phyloP scores from a whole-genome alignment of 2,888 invertebrate genomes.

The Scaptomyza cyrtandrae region DNA sequence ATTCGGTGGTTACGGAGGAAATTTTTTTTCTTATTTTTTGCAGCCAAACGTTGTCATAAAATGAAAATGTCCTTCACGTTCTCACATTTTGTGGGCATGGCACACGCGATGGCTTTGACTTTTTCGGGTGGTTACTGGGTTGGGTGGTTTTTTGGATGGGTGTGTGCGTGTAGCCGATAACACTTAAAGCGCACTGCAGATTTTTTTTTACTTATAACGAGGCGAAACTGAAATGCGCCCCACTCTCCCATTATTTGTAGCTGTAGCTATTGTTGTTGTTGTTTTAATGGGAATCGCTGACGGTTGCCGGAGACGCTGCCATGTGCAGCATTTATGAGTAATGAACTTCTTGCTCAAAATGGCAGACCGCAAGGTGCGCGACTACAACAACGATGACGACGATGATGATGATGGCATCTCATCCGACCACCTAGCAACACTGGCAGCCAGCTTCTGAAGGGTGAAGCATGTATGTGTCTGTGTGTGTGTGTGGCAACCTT shows the following conservation, averaged over 20 bases:
- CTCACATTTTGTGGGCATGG: constrained; percentile 65
- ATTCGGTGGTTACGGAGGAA: constrained; percentile 74
- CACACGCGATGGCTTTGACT: constrained; percentile 26
- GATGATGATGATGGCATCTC: constrained; percentile 56
- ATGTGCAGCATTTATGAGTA: constrained; percentile 82
- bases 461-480: constrained; percentile 39
- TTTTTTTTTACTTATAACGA: constrained; percentile 77
- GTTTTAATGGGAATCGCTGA: constrained; percentile 70
- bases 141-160: not conserved
- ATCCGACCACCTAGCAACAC: constrained; percentile 38
- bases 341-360: constrained; percentile 80
- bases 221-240: constrained; percentile 50
- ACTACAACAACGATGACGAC: constrained; percentile 25
- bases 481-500: constrained; percentile 44
- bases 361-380: constrained; percentile 78
- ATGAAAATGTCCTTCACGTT: constrained; percentile 79
- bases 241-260: not conserved
- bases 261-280: constrained; percentile 67
- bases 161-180: constrained; percentile 78
- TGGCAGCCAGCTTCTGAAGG: constrained; percentile 55
- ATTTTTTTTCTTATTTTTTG: constrained; percentile 39
- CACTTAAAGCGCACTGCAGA: constrained; percentile 80
- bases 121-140: constrained; percentile 28
- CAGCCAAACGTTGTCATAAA: constrained; percentile 76
- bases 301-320: constrained; percentile 55